Conservation (phyloP, 2,888 invertebrate species). For the Melanotus villosus region DNA sequence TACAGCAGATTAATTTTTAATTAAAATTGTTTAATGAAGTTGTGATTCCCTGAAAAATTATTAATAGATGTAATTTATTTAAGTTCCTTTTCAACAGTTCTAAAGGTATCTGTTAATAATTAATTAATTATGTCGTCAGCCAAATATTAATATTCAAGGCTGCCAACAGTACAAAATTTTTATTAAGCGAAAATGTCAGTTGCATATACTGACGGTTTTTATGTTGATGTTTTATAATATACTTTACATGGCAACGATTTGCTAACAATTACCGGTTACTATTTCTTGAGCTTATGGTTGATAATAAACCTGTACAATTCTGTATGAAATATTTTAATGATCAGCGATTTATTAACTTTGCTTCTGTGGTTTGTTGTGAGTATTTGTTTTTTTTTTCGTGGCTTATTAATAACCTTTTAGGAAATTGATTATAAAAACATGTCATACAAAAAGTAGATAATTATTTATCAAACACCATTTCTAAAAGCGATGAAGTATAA, state of each 20-base stretch:
- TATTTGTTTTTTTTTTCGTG: too few relatives aligned
- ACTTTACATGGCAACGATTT: slow-evolving; percentile 1
- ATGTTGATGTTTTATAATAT: not conserved
- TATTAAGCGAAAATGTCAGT: slow-evolving; percentile 14
- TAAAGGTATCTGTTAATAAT: not conserved
- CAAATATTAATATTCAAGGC: slow-evolving; percentile 20
- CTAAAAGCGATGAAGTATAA: too few relatives aligned
- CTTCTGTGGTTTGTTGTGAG: too few relatives aligned
- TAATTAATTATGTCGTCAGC: slow-evolving; percentile 15
- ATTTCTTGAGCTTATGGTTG: not conserved
- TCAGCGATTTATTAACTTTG: too few relatives aligned
- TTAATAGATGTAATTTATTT: not conserved
- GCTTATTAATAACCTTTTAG: too few relatives aligned
- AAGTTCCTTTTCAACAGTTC: not conserved
- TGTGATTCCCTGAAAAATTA: not conserved
- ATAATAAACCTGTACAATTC: not conserved
- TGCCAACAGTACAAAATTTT: slow-evolving; percentile 16
- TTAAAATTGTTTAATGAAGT: too few relatives aligned
- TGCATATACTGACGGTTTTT: slow-evolving; percentile 8
- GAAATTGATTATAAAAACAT: too few relatives aligned
- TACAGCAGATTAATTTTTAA: too few relatives aligned
- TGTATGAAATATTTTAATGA: too few relatives aligned
- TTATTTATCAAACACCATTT: too few relatives aligned
- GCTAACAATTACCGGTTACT: not conserved
- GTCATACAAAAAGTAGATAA: too few relatives aligned